Conservation (phyloP, 1,140 invertebrate species). For the Dysdera silvatica region DNA sequence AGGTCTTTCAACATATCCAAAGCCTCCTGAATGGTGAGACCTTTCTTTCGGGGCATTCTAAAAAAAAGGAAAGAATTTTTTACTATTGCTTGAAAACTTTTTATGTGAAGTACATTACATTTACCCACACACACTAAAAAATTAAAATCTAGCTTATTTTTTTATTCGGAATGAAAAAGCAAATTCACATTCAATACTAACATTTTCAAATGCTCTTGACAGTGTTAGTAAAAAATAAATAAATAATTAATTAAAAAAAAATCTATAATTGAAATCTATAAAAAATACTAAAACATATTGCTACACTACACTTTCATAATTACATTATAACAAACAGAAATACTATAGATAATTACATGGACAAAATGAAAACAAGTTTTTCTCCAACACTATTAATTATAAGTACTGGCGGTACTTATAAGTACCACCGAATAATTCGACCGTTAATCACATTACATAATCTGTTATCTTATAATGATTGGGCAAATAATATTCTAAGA, state of each 20-base stretch:
- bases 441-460: background rate
- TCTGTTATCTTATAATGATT: background rate
- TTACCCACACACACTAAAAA: background rate
- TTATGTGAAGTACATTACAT: slow-evolving; percentile 3
- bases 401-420: background rate
- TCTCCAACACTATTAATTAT: no score
- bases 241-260: background rate
- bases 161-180: background rate
- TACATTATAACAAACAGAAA: background rate
- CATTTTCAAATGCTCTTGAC: background rate
- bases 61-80: no score
- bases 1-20: slow-evolving; percentile 12
- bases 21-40: slow-evolving; percentile 5
- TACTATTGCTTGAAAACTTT: slow-evolving; percentile 8
- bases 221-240: background rate
- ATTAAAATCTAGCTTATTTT: slow-evolving; percentile 1
- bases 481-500: background rate
- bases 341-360: background rate
- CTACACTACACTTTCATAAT: slow-evolving; percentile 1
- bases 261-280: background rate
- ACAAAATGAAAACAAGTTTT: background rate
- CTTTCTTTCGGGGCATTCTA: slow-evolving; percentile 11
- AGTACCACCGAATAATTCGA: slow-evolving; percentile 3
- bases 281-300: background rate
- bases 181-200: slow-evolving; percentile 1